phyloP scores from a whole-genome alignment of 2,113 vertebrate species.

The Plecotus auritus region DNA sequence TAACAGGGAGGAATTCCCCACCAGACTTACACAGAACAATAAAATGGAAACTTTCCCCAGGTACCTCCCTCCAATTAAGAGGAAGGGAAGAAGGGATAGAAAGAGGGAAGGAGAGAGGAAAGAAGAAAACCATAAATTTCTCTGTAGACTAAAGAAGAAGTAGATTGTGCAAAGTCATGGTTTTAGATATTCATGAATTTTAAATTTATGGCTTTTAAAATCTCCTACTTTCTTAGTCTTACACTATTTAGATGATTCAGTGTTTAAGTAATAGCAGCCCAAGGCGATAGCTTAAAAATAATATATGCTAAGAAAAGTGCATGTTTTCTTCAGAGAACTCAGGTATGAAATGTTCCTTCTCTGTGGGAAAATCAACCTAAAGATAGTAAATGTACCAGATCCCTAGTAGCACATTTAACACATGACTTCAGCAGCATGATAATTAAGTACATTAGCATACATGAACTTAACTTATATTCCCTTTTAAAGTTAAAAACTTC shows the following conservation, averaged over 20 bases:
- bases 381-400: not conserved
- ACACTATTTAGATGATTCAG: not conserved
- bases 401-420: not conserved
- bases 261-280: not conserved
- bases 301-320: not conserved
- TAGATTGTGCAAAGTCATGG: not conserved
- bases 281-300: not conserved
- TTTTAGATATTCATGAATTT: not conserved
- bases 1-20: not conserved
- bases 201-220: not conserved
- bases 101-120: not conserved
- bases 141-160: not conserved
- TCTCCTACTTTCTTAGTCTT: not conserved
- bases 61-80: not conserved
- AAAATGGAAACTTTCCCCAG: not conserved
- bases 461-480: not conserved
- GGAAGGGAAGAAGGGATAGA: not conserved
- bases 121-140: not conserved
- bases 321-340: not conserved
- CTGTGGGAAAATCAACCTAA: not conserved
- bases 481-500: not conserved
- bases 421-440: not conserved
- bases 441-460: not conserved
- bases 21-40: not conserved
- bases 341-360: not conserved